Evolutionary conservation across 2,113 vertebrate genomes (phyloP), one percentile per base, ranked within the genome.

Genomic region (Cryptotis parvus): DNA sequence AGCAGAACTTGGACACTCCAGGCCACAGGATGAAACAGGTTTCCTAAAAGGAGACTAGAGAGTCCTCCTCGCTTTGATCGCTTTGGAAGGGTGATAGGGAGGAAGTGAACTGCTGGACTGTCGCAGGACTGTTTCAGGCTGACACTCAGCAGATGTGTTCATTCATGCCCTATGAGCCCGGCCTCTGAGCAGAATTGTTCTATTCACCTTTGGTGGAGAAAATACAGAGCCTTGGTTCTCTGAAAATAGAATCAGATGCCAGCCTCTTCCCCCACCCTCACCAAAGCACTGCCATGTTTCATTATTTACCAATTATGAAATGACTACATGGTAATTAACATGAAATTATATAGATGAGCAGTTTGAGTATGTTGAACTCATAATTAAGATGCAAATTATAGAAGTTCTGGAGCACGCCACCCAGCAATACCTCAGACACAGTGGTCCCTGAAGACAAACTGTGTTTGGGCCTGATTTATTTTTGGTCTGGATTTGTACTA

Each of bases 311-410:
- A 89, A 80, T 77, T 89, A 76, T 33, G 68, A 92, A 85, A 78
- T 43, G 72, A 91, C 55, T 89, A 84, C 63, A 43, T 76, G 82
- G 83, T 79, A 52, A 93, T 91, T 83, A 73, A 68, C 66, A 61
- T 45, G 63, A 87, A 88, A 86, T 90, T 84, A 85, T 26, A 88
- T 29, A 86, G 68, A 77, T 88, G 95, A 94, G 61, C 73, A 61
- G 43, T 31, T 90, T 70, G 78, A 87, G 49, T 73, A 58, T 88
- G 92, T 92, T 83, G 80, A 86, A 92, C 78, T 63, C 35, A 39
- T 88, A 58, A 88, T 52, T 92, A 91, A 93, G 87, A 95, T 84
- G 41, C 65, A 92, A 91, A 89, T 68, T 61, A 33, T 58, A 87
- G 37, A 91, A 55, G 37, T 89, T 77, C 75, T 92, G 33, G 61